These are phyloP conservation scores for Thumatha senex DNA, from an alignment of 2,888 invertebrate genomes.

Conservation along the genomic window DNA sequence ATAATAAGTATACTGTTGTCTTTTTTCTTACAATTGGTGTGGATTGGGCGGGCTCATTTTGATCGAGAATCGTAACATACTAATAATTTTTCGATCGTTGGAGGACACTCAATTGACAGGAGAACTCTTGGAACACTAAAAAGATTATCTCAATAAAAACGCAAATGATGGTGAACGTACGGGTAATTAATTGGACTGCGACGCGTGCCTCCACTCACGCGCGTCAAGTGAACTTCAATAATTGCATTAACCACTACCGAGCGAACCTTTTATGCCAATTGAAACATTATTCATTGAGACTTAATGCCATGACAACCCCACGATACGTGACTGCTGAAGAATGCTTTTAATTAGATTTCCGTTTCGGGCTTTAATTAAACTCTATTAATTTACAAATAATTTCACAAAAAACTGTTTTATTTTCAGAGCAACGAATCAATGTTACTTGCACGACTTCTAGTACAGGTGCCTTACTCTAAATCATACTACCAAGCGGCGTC, in stretches of 20 bases:
- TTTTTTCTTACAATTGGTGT: no score
- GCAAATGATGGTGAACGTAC: conserved; percentile 9
- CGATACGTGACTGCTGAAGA: conserved; percentile 20
- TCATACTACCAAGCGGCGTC: no score
- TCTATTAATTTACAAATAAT: conserved; percentile 5
- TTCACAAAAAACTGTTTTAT: not conserved
- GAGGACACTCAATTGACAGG: no score
- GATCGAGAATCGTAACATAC: no score
- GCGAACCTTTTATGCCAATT: conserved; percentile 40
- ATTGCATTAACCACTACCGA: conserved; percentile 55
- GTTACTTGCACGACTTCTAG: no score
- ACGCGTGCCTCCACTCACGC: conserved; percentile 35
- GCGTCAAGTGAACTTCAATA: conserved; percentile 54
- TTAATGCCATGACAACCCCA: conserved; percentile 13
- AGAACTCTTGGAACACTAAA: no score
- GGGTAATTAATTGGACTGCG: conserved; percentile 45
- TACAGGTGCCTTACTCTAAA: no score
- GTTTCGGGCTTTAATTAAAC: conserved; percentile 5
- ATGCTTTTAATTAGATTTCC: conserved; percentile 28
- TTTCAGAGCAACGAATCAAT: no score
- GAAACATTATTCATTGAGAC: conserved; percentile 36
- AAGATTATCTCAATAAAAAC: not conserved
- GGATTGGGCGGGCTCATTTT: no score
- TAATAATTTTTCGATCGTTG: no score
- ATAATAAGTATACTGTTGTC: no score